Base-by-base conservation (phyloP, 92 coral and sea anemone species). In the Isaurus tuberculatus region DNA sequence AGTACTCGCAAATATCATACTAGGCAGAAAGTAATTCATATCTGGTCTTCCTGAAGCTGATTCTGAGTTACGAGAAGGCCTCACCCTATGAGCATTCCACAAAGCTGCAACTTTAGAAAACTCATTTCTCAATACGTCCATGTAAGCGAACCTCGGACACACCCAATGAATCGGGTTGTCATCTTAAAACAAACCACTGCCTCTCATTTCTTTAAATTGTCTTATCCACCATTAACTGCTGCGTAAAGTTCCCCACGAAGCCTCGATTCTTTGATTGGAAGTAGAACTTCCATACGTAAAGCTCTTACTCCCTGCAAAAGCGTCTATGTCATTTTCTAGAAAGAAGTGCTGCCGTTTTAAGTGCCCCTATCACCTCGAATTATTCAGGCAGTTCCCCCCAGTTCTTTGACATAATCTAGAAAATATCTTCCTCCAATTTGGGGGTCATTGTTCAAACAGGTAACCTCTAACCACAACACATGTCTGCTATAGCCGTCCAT, bases 21-120 rank as follows among this genome's bases (percentile, higher is more conserved):
- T n/a, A 20, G 93, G 91, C 73, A 84, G 78, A 74, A 83, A 90
- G 64, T 90, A 90, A 83, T 83, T 65, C 84, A 65, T 63, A 57
- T 90, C 93, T 17, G 91, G 88, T 74, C 88, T 84, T 68, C 91
- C 91, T 57, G 88, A 65, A 43, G 88, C 85, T 73, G 91, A 81
- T 57, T 83, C 90, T 58, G 61, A 61, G 51, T 87, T 83, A 57
- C 77, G 58, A 43, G 90, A 83, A 9, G 60, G 88, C 37, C 87
- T 30, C 13, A 80, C 71, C 61, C 73, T 48, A 61, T 84, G 84
- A 6, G 84, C 42, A 60, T 84, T 84, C 88, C 84, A 84, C 66
- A 31, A 48, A 84, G 22, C 36, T 29, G 80, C 80, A 60, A 84
- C 73, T 46, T 74, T 74, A 61, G 66, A 43, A 30, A 63, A 65